A percentile compares a stretch with the other conserved stretches of the same genome.
phyloP scores from a whole-genome alignment of 2,888 invertebrate genomes.

The Perizoma flavofasciatum region DNA sequence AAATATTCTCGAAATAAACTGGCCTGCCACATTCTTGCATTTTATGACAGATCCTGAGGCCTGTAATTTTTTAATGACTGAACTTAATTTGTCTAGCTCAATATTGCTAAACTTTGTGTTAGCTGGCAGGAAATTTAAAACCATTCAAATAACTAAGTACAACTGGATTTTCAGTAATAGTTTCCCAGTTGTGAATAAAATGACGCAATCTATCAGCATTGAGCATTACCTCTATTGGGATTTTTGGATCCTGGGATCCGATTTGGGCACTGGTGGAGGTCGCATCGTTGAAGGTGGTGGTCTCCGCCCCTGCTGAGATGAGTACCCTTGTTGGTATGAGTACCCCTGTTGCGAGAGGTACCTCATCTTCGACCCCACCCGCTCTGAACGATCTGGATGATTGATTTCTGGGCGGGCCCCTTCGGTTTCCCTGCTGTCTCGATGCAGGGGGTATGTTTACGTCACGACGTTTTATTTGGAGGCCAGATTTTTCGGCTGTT shows the following conservation, averaged over 20 bases:
- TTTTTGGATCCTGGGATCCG: not conserved
- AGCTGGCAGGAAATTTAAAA: constrained; percentile 1
- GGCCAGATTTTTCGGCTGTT: too few relatives aligned
- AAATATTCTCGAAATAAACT: too few relatives aligned
- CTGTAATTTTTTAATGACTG: too few relatives aligned
- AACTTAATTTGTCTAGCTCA: constrained; percentile 1
- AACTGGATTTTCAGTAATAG: not conserved
- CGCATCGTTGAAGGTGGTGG: too few relatives aligned
- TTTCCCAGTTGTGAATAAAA: too few relatives aligned
- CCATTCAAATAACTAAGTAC: constrained; percentile 3
- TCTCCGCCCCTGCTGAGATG: too few relatives aligned
- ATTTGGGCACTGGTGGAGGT: not conserved
- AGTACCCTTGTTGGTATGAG: too few relatives aligned
- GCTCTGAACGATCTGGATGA: too few relatives aligned
- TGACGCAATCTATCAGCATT: constrained; percentile 3
- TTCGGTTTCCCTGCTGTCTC: constrained; percentile 6
- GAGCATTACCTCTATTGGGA: not conserved
- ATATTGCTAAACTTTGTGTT: not conserved
- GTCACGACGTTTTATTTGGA: not conserved
- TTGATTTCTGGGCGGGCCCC: not conserved
- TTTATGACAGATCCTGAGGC: not conserved
- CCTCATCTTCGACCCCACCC: too few relatives aligned
- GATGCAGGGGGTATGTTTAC: not conserved
- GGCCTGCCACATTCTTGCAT: too few relatives aligned
- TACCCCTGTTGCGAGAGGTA: too few relatives aligned